Base-by-base conservation (phyloP, 2,888 invertebrate species). In the Opisthograptis luteolata region DNA sequence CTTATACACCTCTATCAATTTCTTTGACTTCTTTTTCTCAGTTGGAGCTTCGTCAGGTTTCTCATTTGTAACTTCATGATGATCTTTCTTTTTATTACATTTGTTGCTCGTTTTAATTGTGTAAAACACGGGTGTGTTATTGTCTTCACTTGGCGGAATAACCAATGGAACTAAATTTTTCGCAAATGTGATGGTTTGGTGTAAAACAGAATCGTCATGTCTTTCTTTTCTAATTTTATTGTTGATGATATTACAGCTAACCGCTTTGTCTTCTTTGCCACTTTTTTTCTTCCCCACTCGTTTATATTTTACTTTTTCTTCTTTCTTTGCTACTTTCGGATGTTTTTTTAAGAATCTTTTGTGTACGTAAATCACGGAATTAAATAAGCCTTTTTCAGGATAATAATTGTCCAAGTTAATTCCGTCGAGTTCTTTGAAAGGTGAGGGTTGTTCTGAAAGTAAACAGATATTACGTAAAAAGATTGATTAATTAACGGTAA, bases 131-230 rank as follows among this genome's bases (percentile, higher is more conserved):
- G 82, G 79, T 0, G 70, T 62, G 27, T 61, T 25, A 7, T 27
- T 58, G 2, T 73, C 67, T 17, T 73, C 71, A 27, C 60, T 70
- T 1, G 79, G 76, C 12, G 89, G 86, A 51, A 90, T 81, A 1
- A 78, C 70, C 53, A 83, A 47, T 4, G 89, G 89, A 0, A 79
- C 77, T 3, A 87, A 61, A 34, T 79, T 70, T 70, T 84, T 84
- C 8, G 86, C 84, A 54, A 88, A 85, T 53, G 66, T 65, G 28
- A 87, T 79, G 1, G 87, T 86, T 34, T 87, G 81, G 20, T 79
- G 80, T 19, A 84, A 22, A n/a, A 87, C 59, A 4, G 76, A 61
- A 47, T 80, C 75, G 48, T 75, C 73, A 36, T 61, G 56, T 6
- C 48, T 46, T 13, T 53, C 45, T 5, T 55, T 52, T 54, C 71